Conservation (phyloP, 2,888 invertebrate species). For the Anthrax anthrax region DNA sequence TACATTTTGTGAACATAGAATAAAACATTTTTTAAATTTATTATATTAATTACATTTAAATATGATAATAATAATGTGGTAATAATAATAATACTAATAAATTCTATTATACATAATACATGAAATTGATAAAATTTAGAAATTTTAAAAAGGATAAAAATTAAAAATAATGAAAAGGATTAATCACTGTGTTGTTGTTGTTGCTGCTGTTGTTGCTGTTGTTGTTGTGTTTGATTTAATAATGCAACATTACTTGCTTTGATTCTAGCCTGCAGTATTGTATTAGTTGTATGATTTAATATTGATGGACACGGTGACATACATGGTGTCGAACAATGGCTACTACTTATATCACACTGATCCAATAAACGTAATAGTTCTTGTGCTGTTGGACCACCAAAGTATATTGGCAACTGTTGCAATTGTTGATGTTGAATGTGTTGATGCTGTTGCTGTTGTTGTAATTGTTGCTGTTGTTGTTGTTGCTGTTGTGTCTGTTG, state of each 20-base stretch:
- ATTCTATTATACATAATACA: too few relatives aligned
- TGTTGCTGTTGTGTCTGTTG: neutral
- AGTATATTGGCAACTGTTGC: conserved; percentile 33
- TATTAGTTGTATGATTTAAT: conserved; percentile 24
- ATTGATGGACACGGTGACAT: conserved; percentile 51
- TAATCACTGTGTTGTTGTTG: conserved; percentile 18
- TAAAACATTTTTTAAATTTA: too few relatives aligned
- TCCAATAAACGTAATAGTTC: conserved; percentile 84
- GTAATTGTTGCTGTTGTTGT: neutral
- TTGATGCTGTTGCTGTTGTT: neutral
- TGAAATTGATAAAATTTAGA: too few relatives aligned
- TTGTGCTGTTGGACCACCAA: conserved; percentile 84
- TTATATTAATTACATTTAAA: neutral
- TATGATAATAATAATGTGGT: neutral
- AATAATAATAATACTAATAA: too few relatives aligned
- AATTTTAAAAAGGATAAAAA: too few relatives aligned
- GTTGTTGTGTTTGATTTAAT: conserved; percentile 40
- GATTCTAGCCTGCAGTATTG: conserved; percentile 30
- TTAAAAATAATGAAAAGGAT: neutral
- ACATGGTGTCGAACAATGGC: conserved; percentile 57
- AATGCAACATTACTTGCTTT: conserved; percentile 48
- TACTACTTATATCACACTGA: conserved; percentile 83
- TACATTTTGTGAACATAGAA: too few relatives aligned
- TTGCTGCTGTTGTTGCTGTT: too few relatives aligned
- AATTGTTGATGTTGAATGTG: conserved; percentile 37